Base-by-base conservation (phyloP, 2,797 vertebrate genomes). In the Tinamus major region DNA sequence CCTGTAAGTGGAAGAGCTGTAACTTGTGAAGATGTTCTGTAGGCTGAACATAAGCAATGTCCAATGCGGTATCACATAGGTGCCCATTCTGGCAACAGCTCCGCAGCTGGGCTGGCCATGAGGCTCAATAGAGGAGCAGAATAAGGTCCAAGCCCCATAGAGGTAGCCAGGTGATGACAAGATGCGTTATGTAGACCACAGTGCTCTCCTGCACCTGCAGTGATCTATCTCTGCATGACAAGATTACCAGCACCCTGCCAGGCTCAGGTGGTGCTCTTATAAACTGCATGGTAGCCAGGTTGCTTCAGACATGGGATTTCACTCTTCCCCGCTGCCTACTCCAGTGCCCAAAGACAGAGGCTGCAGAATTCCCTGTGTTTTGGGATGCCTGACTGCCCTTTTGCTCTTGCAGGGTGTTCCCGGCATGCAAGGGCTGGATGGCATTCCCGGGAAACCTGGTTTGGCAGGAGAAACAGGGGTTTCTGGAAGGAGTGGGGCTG, bases 381-480 rank as follows among this genome's bases (percentile, higher is more conserved):
- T 2, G 6, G n/a, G 46, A 37, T 41, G 27, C 5, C 39, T 72
- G 1, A 70, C 17, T 9, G 27, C 24, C 10, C 42, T 49, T 59
- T 48, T 86, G 87, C 56, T 62, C 33, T 84, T 80, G 19, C 91
- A 99, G 99, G 99, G 99, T 18, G 74, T 61, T 93, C 94, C 97
- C 19, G 99, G 98, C 55, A 31, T 69, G 0, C 91, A 85, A 29
- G 99, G 99, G 26, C 12, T 71, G 64, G 70, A 96, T 2, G 99
- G 99, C 6, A 31, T 78, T 35, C 85, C 72, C 0, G 98, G 98
- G 49, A 98, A 98, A 95, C 96, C 89, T 33, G 99, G 99, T 33
- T 96, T 90, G 10, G 93, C 63, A 8, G 99, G 98, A 93, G 98
- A 97, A 53, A 87, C 53, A 5, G 98, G 98, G 1, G n/a, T 91